These are phyloP conservation scores for Chaenogobius annularis DNA, from an alignment of 2,113 vertebrate species.

Conservation along the genomic window DNA sequence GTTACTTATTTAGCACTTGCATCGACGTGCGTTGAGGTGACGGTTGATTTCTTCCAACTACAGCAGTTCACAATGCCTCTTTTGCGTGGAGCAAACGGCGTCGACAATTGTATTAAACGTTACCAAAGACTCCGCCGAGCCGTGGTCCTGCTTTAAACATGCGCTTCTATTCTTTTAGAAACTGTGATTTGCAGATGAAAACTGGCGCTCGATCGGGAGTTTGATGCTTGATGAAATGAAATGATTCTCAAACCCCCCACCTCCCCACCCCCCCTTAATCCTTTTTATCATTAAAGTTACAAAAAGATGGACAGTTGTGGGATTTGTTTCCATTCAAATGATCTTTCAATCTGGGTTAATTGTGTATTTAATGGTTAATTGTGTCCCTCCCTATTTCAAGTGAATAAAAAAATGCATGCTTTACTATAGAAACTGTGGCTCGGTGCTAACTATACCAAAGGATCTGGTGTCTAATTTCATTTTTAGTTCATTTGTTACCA, in stretches of 20 bases:
- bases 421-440: slow-evolving; percentile 54
- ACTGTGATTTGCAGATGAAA: slow-evolving; percentile 39
- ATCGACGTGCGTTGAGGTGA: neutral
- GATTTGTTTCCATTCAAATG: neutral
- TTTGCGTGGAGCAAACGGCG: neutral
- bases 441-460: slow-evolving; percentile 69
- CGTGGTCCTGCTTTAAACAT: slow-evolving; percentile 9
- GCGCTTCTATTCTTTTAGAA: slow-evolving; percentile 18
- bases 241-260: slow-evolving; percentile 21
- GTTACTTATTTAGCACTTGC: neutral
- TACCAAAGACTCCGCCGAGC: slow-evolving; percentile 47
- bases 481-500: slow-evolving; percentile 51
- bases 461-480: slow-evolving; percentile 25
- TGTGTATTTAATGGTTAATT: too few relatives aligned
- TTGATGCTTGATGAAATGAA: slow-evolving; percentile 12
- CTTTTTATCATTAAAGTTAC: neutral
- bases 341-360: slow-evolving; percentile 31
- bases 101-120: slow-evolving; percentile 16
- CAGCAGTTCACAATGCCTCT: too few relatives aligned
- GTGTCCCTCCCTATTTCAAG: slow-evolving; percentile 26
- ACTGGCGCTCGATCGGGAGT: slow-evolving; percentile 8
- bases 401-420: slow-evolving; percentile 57
- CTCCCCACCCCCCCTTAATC: neutral
- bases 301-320: neutral
- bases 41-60: neutral